phyloP scores from a whole-genome alignment of 2,113 vertebrate genomes.

The Enhydra lutris region DNA sequence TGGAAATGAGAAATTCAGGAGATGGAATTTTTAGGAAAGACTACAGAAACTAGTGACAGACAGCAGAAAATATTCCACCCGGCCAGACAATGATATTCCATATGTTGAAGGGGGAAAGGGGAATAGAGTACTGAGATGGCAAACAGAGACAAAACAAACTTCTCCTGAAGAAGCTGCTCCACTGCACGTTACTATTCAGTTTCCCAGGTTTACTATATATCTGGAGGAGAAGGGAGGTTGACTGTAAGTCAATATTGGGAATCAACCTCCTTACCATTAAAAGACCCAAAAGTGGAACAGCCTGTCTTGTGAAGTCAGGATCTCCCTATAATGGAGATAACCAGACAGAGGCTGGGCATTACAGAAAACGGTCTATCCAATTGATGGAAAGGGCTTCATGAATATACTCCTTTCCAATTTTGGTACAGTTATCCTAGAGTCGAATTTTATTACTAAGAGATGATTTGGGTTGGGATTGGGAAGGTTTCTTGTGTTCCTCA shows the following conservation, averaged over 20 bases:
- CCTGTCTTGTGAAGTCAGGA: not conserved
- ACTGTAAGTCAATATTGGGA: not conserved
- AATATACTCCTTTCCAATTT: not conserved
- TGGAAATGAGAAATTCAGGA: slow-evolving; percentile 5
- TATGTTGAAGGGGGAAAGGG: not conserved
- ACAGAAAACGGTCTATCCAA: not conserved
- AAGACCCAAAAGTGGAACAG: not conserved
- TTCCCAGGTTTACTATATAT: not conserved
- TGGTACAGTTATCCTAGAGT: not conserved
- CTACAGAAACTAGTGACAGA: slow-evolving; percentile 18
- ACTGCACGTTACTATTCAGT: not conserved
- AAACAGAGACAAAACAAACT: not conserved
- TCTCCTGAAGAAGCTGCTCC: not conserved
- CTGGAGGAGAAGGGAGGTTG: not conserved
- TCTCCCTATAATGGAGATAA: not conserved
- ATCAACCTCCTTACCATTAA: not conserved
- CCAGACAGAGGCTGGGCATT: not conserved
- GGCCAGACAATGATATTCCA: not conserved
- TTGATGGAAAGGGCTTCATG: not conserved
- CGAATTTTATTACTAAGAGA: not conserved
- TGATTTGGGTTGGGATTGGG: not conserved
- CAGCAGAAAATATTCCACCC: not conserved
- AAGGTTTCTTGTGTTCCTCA: not conserved
- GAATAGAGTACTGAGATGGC: not conserved
- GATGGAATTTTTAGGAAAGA: not conserved